Percentiles rank a stretch among this genome's conserved stretches.
Evolutionary conservation across 2,888 invertebrate species (phyloP).

Genomic region (Drepanosiphum platanoidis): DNA sequence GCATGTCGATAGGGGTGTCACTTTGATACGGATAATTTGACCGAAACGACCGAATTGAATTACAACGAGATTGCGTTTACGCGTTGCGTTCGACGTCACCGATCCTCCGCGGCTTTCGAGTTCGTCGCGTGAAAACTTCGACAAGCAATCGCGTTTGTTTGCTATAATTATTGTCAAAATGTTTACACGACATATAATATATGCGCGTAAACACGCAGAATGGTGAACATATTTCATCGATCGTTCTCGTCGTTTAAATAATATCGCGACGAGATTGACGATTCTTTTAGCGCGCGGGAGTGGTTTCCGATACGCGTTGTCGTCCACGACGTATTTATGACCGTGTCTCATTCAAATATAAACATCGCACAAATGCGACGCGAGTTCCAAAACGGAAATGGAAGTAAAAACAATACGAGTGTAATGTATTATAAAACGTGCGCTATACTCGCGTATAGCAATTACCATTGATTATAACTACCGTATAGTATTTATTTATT

Average conservation of each 20-base stretch:
- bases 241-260: no score
- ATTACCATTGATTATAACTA: background rate
- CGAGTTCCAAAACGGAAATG: background rate
- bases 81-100: background rate
- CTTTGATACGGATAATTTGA: background rate
- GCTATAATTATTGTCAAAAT: background rate
- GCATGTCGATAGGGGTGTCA: background rate
- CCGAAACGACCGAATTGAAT: background rate
- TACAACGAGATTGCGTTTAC: background rate
- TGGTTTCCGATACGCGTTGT: constrained; percentile 15
- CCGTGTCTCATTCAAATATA: constrained; percentile 8
- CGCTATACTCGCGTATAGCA: background rate
- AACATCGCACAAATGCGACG: background rate
- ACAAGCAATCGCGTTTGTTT: background rate
- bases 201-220: no score
- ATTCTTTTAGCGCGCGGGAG: no score
- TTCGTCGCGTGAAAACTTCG: background rate
- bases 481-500: no score
- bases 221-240: no score
- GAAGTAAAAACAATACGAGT: no score
- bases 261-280: no score
- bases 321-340: background rate
- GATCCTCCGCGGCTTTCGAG: background rate
- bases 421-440: background rate
- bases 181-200: background rate